Conservation (phyloP, 2,113 vertebrate genomes). For the Nothobranchius furzeri region DNA sequence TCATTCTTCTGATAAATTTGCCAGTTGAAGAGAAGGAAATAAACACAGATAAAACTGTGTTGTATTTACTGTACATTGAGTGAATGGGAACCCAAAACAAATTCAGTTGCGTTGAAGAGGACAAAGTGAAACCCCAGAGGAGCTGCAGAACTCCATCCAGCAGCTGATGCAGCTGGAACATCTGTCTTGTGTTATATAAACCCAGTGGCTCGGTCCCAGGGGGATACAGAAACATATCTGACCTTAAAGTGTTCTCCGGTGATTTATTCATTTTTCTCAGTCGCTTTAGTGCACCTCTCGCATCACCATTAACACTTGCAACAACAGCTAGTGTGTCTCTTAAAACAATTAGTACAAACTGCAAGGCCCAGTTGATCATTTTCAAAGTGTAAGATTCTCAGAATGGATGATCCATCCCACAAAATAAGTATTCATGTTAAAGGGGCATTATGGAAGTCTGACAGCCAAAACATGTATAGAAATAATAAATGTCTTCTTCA, state of each 20-base stretch:
- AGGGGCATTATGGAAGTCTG: too few species aligned
- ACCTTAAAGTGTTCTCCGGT: background rate
- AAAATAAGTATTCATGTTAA: too few species aligned
- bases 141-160: background rate
- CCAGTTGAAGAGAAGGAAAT: too few species aligned
- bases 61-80: background rate
- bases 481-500: too few species aligned
- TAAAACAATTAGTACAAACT: too few species aligned
- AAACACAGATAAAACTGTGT: background rate
- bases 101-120: background rate
- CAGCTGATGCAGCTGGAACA: constrained; percentile 49
- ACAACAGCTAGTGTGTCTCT: too few species aligned
- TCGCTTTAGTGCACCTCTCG: too few species aligned
- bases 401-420: too few species aligned
- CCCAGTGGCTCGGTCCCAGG: constrained; percentile 13
- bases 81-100: background rate
- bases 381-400: background rate
- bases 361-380: too few species aligned
- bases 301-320: too few species aligned
- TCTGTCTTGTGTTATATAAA: constrained; percentile 34
- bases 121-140: constrained; percentile 13
- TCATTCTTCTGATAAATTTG: too few species aligned
- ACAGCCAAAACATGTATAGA: too few species aligned
- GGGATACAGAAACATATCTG: constrained; percentile 8
- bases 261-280: background rate